Base-by-base conservation (phyloP, 2,113 vertebrate species). In the Chaenogobius annularis region DNA sequence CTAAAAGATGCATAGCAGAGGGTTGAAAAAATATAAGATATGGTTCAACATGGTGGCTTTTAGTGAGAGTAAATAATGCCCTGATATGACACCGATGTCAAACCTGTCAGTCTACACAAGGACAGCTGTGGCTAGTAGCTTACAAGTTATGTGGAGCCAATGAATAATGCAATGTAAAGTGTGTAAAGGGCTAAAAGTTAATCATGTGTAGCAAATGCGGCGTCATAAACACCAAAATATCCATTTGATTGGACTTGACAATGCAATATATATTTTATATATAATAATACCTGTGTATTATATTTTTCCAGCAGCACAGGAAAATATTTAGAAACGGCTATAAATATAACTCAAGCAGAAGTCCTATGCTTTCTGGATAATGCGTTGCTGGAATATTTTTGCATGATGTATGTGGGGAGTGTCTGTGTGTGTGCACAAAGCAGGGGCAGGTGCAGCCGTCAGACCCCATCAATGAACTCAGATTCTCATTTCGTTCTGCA, bases 351-450 rank as follows among this genome's bases (percentile, higher is more conserved):
- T 9, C 50, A 68, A 71, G 67, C 73, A 77, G 72, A n/a, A 68
- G 65, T 35, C 48, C 23, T 8, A 17, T 61, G 20, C 71, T 78
- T 67, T 79, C 63, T 43, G 66, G 61, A 78, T 84, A 82, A 87
- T 83, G 71, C 66, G 73, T 79, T 71, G 75, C 63, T 72, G 79
- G 40, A 73, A 75, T 61, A 73, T 71, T 74, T 59, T 50, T 75
- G 66, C 69, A 76, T 78, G 78, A 68, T 70, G 64, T 71, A 80
- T 87, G 55, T 75, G 63, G 65, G 75, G 66, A 83, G 81, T 73
- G 75, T 81, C 67, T 76, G 70, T 72, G 76, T 72, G 76, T 75
- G 69, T 83, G 78, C 65, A 77, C 61, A 81, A 72, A 82, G 62
- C 79, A 75, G 43, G 69, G 68, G 72, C 74, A 80, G 84, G 76